Base-by-base conservation (phyloP, 2,888 invertebrate species). In the Sussaba pulchella region DNA sequence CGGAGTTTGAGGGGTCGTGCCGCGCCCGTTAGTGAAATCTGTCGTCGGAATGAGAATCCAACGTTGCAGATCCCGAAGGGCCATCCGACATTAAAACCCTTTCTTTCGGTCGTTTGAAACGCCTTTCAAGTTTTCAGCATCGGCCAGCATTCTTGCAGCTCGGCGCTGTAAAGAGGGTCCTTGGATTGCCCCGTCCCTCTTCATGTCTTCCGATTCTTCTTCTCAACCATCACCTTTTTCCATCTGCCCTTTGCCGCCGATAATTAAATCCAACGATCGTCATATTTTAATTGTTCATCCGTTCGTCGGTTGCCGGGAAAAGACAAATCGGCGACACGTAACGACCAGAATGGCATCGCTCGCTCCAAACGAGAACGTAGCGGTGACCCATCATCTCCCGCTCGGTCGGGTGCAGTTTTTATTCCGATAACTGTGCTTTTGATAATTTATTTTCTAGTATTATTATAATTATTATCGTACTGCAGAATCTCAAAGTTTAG, bases 211-310 rank as follows among this genome's bases (percentile, higher is more conserved):
- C 52, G 45, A 52, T 41, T 52, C 50, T 50, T 61, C 45, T 61
- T 66, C 63, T 43, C 6, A 36, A 43, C 52, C 70, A 50, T 76
- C 76, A 59, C 75, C 64, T 74, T 74, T 77, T 77, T 50, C 66
- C 77, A 26, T 59, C 84, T 84, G 85, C 84, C 87, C 66, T 89
- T 89, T 88, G 88, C 89, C 85, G 66, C 86, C 88, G 87, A 91
- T 91, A 91, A 92, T 91, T 91, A 92, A 91, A 91, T 91, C 88
- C 88, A 89, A 91, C 90, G 90, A 91, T 91, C 91, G 89, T 91
- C 90, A 91, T 89, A 89, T 89, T 91, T 92, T 92, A 91, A 91
- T 91, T 91, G 89, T 91, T 87, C 88, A 86, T 89, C 87, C 89
- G 85, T 85, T n/a, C 41, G 17, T 5, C n/a, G 70, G 0, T 17